Evolutionary conservation across 2,797 vertebrate genomes (phyloP).

Genomic region (Glyptemys insculpta): DNA sequence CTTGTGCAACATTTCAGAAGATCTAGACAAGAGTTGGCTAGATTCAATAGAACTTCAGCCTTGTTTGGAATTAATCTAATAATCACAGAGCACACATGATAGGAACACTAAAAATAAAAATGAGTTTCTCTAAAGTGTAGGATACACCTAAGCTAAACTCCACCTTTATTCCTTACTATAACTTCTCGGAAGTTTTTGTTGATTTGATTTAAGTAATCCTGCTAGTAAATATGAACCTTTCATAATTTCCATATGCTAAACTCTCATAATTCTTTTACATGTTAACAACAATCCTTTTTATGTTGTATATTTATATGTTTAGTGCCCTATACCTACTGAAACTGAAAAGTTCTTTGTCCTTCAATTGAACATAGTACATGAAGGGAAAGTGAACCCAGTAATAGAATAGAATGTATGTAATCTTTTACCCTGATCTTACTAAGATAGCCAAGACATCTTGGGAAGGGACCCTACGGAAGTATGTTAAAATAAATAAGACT

Average conservation of each 20-base stretch:
- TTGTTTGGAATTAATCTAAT: constrained; percentile 27
- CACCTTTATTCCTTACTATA: background rate
- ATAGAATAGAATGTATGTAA: background rate
- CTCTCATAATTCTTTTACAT: background rate
- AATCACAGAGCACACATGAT: background rate
- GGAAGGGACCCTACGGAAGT: background rate
- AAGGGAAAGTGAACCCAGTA: background rate
- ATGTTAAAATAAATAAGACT: background rate
- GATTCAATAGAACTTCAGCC: constrained; percentile 35
- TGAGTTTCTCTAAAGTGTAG: background rate
- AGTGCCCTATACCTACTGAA: background rate
- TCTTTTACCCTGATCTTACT: background rate
- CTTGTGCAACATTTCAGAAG: constrained; percentile 60
- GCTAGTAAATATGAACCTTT: background rate
- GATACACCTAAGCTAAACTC: background rate
- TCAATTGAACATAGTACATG: background rate
- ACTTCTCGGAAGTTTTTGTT: background rate
- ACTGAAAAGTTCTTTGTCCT: background rate
- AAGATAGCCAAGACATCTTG: background rate
- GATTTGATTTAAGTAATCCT: background rate
- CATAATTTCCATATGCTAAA: background rate
- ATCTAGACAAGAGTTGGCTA: constrained; percentile 39
- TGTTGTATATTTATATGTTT: background rate
- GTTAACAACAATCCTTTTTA: background rate
- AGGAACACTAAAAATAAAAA: background rate